A percentile compares a stretch with the other conserved stretches of the same genome.
phyloP scores from a whole-genome alignment of 2,888 invertebrate genomes.

The Urechis unicinctus region DNA sequence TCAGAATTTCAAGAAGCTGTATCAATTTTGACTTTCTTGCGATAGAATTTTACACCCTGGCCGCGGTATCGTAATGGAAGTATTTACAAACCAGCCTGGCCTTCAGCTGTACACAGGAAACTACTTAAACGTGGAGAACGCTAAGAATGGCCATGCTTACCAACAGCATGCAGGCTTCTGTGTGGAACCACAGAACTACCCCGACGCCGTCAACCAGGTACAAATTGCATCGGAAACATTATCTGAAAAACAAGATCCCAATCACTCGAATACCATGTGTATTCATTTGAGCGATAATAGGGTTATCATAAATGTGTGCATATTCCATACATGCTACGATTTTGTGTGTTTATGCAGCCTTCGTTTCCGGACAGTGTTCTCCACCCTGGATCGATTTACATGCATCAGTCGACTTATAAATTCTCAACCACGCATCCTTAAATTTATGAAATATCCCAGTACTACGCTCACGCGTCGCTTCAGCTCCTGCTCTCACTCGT shows the following conservation, averaged over 20 bases:
- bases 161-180: slow-evolving; percentile 75
- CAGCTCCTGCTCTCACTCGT: too few species aligned
- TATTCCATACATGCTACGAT: not conserved
- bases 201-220: slow-evolving; percentile 70
- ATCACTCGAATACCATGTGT: too few species aligned
- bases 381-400: slow-evolving; percentile 10
- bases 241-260: too few species aligned
- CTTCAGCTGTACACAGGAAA: slow-evolving; percentile 85
- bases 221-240: too few species aligned
- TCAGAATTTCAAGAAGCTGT: too few species aligned
- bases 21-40: too few species aligned
- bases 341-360: slow-evolving; percentile 5
- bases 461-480: too few species aligned
- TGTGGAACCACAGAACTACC: slow-evolving; percentile 86
- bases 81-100: slow-evolving; percentile 81
- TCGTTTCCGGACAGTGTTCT: slow-evolving; percentile 16
- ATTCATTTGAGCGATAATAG: too few species aligned
- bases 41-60: too few species aligned
- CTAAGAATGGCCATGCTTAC: slow-evolving; percentile 67
- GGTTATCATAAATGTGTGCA: too few species aligned
- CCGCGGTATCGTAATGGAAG: slow-evolving; percentile 57
- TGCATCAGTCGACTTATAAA: slow-evolving; percentile 10
- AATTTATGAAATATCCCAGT: too few species aligned
- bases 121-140: slow-evolving; percentile 51
- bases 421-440: slow-evolving; percentile 4